Base-by-base conservation (phyloP, 2,888 invertebrate genomes). In the Serrognathus titanus region DNA sequence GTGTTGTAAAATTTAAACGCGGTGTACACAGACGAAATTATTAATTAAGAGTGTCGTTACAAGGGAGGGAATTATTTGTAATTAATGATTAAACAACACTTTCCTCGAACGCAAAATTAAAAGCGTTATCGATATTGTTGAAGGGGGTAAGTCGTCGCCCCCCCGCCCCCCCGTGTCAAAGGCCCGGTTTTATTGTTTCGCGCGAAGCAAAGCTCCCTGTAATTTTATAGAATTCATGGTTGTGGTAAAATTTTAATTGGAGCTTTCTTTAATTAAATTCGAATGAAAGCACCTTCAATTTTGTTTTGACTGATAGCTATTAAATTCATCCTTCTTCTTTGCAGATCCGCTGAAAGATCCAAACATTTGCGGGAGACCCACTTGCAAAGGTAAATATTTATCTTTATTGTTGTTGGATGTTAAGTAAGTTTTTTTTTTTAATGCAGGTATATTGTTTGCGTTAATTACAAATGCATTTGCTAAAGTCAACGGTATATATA, bases 341-440 rank as follows among this genome's bases (percentile, higher is more conserved):
- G 78, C 80, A 89, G 89, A 88, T 82, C 87, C 87, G 1, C 75
- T 88, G 3, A 86, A 86, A 78, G 84, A 89, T 77, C 87, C 88
- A 0, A 83, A 83, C 63, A 85, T 88, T 66, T 89, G 89, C 72
- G 89, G 89, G 36, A 77, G 84, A 47, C 88, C 89, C 37, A 79
- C 82, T 63, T 89, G 89, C 72, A 79, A 81, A 69, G 75, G 84
- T 85, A 80, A 81, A 81, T 80, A 65, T 51, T 20, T 24, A 31
- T 31, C 24, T 31, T 31, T 31, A 31, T 5, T 31, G 6, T 31
- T 31, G 5, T 31, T 31, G 24, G n/a, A 7, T 31, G 6, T 31
- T 31, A 31, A 31, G 1, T 31, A 31, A 31, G 6, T 31, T 31
- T 31, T 31, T 31, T 31, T 3, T 31, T 31, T 31, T 2, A 31